Evolutionary conservation across 1,140 invertebrate species (phyloP).

Genomic region (Bursaphelenchus mucronatus): DNA sequence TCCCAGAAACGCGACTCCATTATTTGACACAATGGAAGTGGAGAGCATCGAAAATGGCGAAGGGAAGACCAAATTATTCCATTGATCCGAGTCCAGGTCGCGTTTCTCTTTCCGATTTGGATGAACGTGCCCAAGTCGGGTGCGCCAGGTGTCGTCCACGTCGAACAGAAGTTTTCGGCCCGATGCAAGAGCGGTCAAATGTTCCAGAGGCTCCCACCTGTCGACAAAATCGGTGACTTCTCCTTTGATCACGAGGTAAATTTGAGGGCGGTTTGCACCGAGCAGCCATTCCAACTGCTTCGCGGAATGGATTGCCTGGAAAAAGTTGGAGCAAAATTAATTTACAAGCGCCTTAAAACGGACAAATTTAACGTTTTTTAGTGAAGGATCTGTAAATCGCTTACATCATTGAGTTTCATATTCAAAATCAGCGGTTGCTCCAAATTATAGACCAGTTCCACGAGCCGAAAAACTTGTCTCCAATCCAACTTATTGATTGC

Average conservation of each 20-base stretch:
- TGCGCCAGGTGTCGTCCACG: conserved; percentile 37
- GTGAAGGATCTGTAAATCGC: conserved; percentile 15
- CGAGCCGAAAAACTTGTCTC: conserved; percentile 33
- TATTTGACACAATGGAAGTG: conserved; percentile 39
- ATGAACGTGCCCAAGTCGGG: conserved; percentile 5
- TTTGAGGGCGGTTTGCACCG: conserved; percentile 33
- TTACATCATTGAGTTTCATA: conserved; percentile 44
- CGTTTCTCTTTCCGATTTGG: conserved; percentile 32
- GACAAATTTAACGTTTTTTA: background rate
- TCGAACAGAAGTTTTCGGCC: conserved; percentile 39
- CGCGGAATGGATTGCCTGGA: conserved; percentile 29
- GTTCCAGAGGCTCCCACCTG: conserved; percentile 21
- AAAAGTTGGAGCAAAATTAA: conserved; percentile 1
- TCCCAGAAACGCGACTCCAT: conserved; percentile 49
- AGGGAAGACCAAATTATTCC: conserved; percentile 32
- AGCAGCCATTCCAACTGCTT: conserved; percentile 43
- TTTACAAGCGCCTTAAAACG: conserved; percentile 5
- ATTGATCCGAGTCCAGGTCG: conserved; percentile 28
- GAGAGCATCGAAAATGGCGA: conserved; percentile 44
- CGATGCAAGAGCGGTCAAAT: conserved; percentile 2
- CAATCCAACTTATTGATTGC: conserved; percentile 41
- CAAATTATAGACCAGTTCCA: conserved; percentile 31
- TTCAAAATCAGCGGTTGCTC: conserved; percentile 45
- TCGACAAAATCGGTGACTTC: conserved; percentile 50
- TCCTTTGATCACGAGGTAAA: conserved; percentile 39